Evolutionary conservation across 2,113 vertebrate species (phyloP).

Genomic region (Lamprologus sp.): DNA sequence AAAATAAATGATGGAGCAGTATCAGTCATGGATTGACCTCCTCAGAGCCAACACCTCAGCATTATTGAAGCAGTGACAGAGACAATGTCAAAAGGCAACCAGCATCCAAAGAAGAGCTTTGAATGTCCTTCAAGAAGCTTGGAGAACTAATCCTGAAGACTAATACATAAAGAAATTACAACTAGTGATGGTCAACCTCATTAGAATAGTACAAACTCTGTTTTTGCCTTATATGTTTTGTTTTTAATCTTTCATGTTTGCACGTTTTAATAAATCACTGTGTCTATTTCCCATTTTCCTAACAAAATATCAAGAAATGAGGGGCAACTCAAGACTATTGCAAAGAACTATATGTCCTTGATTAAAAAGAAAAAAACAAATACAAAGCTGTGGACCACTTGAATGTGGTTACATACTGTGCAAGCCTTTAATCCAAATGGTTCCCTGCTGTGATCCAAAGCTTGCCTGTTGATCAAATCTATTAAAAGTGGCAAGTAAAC

Average conservation of each 20-base stretch:
- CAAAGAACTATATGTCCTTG: neutral
- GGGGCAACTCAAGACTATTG: neutral
- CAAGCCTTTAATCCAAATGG: conserved; percentile 25
- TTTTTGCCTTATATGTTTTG: neutral
- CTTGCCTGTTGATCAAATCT: conserved; percentile 13
- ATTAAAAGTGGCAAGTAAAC: conserved; percentile 8
- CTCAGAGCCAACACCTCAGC: neutral
- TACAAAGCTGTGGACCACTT: neutral
- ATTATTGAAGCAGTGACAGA: neutral
- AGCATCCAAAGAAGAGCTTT: neutral
- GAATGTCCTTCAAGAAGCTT: neutral
- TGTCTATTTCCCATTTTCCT: neutral
- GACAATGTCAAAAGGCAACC: neutral
- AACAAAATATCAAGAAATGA: neutral
- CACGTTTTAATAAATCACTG: neutral
- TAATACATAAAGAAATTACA: neutral
- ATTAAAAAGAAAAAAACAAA: neutral
- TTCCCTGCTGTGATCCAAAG: conserved; percentile 3
- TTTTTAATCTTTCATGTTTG: neutral
- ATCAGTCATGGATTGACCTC: neutral
- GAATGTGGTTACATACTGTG: neutral
- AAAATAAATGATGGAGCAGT: too few relatives aligned
- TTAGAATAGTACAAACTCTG: neutral
- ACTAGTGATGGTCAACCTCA: neutral
- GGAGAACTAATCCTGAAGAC: neutral